Evolutionary conservation across 2,888 invertebrate genomes (phyloP).

Genomic region (Drosophila greeni): DNA sequence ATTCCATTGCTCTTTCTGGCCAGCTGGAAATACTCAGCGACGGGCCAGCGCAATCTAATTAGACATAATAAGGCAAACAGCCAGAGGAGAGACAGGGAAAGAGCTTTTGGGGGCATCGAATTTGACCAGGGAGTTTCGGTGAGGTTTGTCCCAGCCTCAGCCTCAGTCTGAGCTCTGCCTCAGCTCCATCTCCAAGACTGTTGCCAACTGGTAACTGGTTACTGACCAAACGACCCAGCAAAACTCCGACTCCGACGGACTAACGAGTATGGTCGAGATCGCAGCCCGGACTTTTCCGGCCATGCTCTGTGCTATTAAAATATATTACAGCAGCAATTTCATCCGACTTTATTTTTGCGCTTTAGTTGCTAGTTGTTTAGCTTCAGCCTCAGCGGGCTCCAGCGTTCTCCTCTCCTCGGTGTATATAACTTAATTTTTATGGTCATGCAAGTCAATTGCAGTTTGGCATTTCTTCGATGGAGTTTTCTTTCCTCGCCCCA

Average conservation of each 20-base stretch:
- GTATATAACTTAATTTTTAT: conserved; percentile 76
- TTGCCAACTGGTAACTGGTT: conserved; percentile 6
- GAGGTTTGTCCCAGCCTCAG: conserved; percentile 44
- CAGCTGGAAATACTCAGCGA: conserved; percentile 26
- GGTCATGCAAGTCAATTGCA: conserved; percentile 75
- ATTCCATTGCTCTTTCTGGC: conserved; percentile 26
- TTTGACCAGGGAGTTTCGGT: conserved; percentile 17
- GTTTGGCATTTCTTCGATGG: conserved; percentile 73
- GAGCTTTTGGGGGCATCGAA: conserved; percentile 10
- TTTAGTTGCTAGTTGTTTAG: conserved; percentile 26
- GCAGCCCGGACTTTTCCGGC: conserved; percentile 37
- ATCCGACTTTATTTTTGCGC: conserved; percentile 71
- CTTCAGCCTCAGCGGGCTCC: neutral
- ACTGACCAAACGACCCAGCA: conserved; percentile 39
- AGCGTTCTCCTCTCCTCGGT: conserved; percentile 46
- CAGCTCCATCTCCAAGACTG: conserved; percentile 4
- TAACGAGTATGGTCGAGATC: conserved; percentile 37
- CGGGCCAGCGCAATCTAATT: conserved; percentile 63
- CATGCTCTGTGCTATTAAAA: conserved; percentile 62
- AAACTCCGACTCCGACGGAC: conserved; percentile 24
- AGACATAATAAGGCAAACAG: conserved; percentile 68
- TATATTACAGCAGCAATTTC: conserved; percentile 73
- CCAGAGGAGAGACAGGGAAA: conserved; percentile 24
- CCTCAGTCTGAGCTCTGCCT: conserved; percentile 35
- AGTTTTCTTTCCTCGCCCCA: conserved; percentile 41